phyloP scores from a whole-genome alignment of 1,140 invertebrate genomes.

The Trypoxylus dichotomus region DNA sequence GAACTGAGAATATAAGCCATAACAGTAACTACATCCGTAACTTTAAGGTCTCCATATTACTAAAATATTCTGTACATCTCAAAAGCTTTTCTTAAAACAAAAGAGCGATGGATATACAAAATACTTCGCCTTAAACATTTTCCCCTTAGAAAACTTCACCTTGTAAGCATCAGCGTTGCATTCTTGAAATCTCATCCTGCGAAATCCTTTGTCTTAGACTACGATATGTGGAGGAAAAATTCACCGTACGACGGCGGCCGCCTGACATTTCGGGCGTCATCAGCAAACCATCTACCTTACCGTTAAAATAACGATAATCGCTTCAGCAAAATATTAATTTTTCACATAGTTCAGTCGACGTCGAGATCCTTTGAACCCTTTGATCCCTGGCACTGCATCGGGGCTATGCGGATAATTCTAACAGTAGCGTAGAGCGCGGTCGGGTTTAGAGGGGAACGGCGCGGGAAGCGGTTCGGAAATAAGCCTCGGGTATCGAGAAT shows the following conservation, averaged over 20 bases:
- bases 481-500: constrained; percentile 20
- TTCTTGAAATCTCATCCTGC: not conserved
- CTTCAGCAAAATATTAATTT: constrained; percentile 21
- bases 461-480: not conserved
- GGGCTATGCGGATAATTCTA: constrained; percentile 11
- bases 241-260: not conserved
- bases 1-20: too few relatives aligned
- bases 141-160: not conserved
- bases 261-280: not conserved
- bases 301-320: constrained; percentile 16
- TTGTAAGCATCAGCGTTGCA: not conserved
- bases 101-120: not conserved
- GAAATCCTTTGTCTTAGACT: not conserved
- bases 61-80: too few relatives aligned
- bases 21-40: too few relatives aligned
- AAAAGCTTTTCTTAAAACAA: too few relatives aligned
- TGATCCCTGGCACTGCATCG: constrained; percentile 10
- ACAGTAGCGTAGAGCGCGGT: not conserved
- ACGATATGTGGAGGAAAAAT: not conserved
- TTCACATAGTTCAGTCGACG: constrained; percentile 23
- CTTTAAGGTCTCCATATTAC: too few relatives aligned
- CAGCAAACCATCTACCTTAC: not conserved
- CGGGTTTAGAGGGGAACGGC: too few relatives aligned
- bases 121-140: not conserved
- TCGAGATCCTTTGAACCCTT: constrained; percentile 18